Conservation (phyloP, 37 sponge, comb jelly and placozoan species). For the Spongia lamella region DNA sequence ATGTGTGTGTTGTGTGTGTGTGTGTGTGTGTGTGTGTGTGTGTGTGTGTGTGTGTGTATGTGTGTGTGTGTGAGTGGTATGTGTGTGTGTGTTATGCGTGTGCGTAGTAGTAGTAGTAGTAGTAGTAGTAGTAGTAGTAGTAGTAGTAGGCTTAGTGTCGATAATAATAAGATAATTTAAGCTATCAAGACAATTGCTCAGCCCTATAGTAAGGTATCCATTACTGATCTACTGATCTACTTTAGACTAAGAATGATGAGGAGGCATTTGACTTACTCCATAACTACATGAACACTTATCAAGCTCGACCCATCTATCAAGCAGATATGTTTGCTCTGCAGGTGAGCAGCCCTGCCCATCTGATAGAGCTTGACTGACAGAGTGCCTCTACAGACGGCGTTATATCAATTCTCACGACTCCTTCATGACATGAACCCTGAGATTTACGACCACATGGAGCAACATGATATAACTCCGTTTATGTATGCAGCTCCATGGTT, state of each 20-base stretch:
- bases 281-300: constrained; percentile 61
- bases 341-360: too few relatives aligned
- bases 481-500: constrained; percentile 93
- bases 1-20: constrained; percentile 1
- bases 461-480: constrained; percentile 72
- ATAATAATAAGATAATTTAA: too few relatives aligned
- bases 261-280: constrained; percentile 55
- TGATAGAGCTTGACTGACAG: too few relatives aligned
- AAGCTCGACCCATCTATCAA: constrained; percentile 60
- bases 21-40: constrained; percentile 2
- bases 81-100: neutral
- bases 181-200: too few relatives aligned
- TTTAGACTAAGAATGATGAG: constrained; percentile 57
- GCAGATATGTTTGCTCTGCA: constrained; percentile 59
- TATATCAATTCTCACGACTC: constrained; percentile 85
- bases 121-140: too few relatives aligned
- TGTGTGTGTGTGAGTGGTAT: neutral
- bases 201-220: too few relatives aligned
- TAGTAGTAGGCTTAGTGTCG: too few relatives aligned
- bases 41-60: constrained; percentile 8
- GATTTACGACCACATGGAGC: constrained; percentile 64
- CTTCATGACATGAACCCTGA: constrained; percentile 73
- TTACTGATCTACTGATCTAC: too few relatives aligned
- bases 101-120: too few relatives aligned
- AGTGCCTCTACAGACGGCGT: constrained; percentile 54